phyloP scores from a whole-genome alignment of 2,888 invertebrate species.

The Sinohyriopsis cumingii region DNA sequence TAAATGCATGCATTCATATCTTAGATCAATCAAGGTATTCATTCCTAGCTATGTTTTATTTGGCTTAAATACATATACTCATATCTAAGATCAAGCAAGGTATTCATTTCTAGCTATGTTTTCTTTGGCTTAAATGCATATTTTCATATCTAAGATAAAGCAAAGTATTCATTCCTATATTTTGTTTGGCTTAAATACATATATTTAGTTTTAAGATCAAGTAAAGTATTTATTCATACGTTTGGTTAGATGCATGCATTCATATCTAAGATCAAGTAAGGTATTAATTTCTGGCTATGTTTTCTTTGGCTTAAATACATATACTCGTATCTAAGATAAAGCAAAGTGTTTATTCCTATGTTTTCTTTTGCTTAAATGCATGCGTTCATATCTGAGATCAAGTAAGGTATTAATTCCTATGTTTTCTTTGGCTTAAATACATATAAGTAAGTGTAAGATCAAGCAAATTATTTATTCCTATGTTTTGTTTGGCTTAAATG shows the following conservation, averaged over 20 bases:
- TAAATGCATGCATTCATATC: no score
- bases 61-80: neutral
- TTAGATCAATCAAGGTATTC: neutral
- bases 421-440: no score
- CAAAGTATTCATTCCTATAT: neutral
- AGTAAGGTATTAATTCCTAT: no score
- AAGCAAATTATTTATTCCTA: neutral
- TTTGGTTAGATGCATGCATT: no score
- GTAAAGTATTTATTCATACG: no score
- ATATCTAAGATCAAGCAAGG: neutral
- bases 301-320: neutral
- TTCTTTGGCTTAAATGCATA: neutral
- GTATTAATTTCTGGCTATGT: neutral
- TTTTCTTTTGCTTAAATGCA: neutral
- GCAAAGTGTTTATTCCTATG: neutral
- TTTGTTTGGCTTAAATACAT: neutral
- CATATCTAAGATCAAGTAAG: neutral
- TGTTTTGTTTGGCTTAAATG: neutral
- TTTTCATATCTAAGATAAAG: neutral
- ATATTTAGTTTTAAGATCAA: neutral
- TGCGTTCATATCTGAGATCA: neutral
- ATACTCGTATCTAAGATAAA: neutral
- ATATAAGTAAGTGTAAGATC: neutral
- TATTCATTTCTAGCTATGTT: neutral
- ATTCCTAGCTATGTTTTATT: neutral